These are phyloP conservation scores for Meloidogyne floridensis DNA, from an alignment of 1,140 invertebrate genomes.

Conservation along the genomic window DNA sequence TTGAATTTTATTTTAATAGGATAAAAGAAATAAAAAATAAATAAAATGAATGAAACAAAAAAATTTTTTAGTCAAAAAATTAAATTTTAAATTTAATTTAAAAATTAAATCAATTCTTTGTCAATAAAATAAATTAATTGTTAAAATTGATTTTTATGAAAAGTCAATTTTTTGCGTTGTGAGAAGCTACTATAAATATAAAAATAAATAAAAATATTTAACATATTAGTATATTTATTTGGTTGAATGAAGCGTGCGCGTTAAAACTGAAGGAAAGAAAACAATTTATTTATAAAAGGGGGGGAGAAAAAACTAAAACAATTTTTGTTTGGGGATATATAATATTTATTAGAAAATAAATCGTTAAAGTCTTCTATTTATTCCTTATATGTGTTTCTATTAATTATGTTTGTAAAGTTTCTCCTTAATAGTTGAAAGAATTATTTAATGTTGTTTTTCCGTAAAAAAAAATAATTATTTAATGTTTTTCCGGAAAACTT, in stretches of 20 bases:
- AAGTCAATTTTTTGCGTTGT: neutral
- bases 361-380: neutral
- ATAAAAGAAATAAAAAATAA: no score
- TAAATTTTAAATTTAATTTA: no score
- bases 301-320: neutral
- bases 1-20: no score
- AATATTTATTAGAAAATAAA: neutral
- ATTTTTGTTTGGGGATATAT: neutral
- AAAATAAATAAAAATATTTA: no score
- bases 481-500: neutral
- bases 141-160: slow-evolving; percentile 8
- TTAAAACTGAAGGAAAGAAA: neutral
- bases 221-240: neutral
- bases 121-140: neutral
- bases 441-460: slow-evolving; percentile 1
- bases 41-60: no score
- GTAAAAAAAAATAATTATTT: no score
- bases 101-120: no score
- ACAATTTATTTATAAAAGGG: slow-evolving; percentile 4
- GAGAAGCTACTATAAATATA: no score
- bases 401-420: neutral
- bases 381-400: neutral
- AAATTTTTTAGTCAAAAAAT: no score
- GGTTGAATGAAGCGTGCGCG: neutral
- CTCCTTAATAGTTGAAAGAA: neutral